Conservation (phyloP, 2,797 vertebrate species). For the Anomalospiza imberbis region DNA sequence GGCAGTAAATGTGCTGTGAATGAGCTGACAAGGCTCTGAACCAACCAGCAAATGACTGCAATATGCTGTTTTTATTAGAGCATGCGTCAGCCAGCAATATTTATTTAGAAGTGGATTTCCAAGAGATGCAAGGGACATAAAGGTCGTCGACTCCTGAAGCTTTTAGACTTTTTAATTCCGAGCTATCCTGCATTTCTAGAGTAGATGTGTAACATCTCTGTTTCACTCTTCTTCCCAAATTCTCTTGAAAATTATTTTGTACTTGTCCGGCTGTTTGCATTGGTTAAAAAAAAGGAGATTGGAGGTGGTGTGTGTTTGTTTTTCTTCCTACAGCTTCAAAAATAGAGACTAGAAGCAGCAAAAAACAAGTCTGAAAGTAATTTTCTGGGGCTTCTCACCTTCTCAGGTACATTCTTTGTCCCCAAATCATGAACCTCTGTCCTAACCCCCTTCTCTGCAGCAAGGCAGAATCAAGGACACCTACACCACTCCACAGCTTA, state of each 20-base stretch:
- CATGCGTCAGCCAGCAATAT: constrained; percentile 5
- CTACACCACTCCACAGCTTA: neutral
- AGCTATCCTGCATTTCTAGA: neutral
- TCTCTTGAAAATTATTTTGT: neutral
- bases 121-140: neutral
- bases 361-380: neutral
- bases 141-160: neutral
- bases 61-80: constrained; percentile 18
- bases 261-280: neutral
- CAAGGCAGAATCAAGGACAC: neutral
- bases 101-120: constrained; percentile 26
- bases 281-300: neutral
- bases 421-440: neutral
- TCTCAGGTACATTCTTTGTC: neutral
- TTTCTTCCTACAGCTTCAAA: neutral
- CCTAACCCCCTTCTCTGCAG: neutral
- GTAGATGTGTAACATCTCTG: neutral
- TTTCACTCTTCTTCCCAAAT: neutral
- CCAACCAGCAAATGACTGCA: constrained; percentile 42
- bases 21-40: constrained; percentile 29
- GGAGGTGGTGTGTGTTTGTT: neutral
- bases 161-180: neutral
- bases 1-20: constrained; percentile 54
- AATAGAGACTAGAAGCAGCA: neutral
- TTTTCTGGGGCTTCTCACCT: neutral